phyloP scores from a whole-genome alignment of 2,888 invertebrate species.

The Drosophila lacicola region DNA sequence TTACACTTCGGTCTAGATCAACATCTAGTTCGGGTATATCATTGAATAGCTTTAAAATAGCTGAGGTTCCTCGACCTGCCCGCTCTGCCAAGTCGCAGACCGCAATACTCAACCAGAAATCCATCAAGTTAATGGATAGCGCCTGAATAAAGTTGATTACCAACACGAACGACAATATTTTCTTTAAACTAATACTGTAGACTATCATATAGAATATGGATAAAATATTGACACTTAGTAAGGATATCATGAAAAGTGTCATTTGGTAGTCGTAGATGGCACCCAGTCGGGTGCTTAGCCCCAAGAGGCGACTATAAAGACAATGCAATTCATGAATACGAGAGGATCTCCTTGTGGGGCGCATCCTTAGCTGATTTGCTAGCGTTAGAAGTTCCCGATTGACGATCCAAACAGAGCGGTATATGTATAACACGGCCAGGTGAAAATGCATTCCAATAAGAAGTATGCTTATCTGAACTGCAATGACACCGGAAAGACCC shows the following conservation, averaged over 20 bases:
- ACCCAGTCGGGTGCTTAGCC: conserved; percentile 21
- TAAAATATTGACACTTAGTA: conserved; percentile 45
- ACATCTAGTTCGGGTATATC: not conserved
- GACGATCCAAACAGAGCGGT: conserved; percentile 50
- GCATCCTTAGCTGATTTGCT: not conserved
- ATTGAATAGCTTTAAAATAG: conserved; percentile 38
- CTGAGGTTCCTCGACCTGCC: conserved; percentile 30
- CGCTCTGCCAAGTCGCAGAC: conserved; percentile 44
- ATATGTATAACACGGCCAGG: conserved; percentile 40
- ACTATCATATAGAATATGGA: conserved; percentile 44
- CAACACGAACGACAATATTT: not conserved
- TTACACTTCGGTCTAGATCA: conserved; percentile 37
- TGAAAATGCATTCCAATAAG: conserved; percentile 45
- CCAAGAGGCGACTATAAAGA: conserved; percentile 35
- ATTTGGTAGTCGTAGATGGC: conserved; percentile 36
- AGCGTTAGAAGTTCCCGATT: conserved; percentile 41
- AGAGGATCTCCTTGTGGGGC: rapidly evolving
- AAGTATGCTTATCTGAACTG: conserved; percentile 7
- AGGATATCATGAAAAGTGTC: conserved; percentile 15
- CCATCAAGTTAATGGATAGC: conserved; percentile 35
- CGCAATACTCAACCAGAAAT: conserved; percentile 53
- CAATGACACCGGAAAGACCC: rapidly evolving
- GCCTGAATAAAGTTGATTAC: conserved; percentile 16
- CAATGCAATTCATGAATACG: conserved; percentile 17
- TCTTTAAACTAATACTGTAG: conserved; percentile 21